These are phyloP conservation scores for Tupaia tana DNA, from an alignment of 2,113 vertebrate genomes.

Conservation along the genomic window DNA sequence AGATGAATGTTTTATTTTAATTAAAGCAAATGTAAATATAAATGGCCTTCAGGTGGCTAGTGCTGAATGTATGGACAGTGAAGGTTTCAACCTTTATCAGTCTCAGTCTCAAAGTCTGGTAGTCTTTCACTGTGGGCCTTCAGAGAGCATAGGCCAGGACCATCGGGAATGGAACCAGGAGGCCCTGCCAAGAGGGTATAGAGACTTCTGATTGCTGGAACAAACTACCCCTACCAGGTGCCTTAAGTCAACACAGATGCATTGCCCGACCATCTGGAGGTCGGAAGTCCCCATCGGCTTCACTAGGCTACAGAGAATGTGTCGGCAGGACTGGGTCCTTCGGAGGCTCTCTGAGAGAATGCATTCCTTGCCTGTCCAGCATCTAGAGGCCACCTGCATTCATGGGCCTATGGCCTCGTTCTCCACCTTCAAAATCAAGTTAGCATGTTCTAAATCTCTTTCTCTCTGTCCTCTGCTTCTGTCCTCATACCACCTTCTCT, in stretches of 20 bases:
- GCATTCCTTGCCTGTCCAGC: neutral
- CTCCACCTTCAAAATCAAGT: neutral
- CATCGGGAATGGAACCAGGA: neutral
- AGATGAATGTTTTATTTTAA: neutral
- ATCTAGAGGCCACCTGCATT: neutral
- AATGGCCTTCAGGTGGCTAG: neutral
- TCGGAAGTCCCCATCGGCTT: neutral
- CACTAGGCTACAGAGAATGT: neutral
- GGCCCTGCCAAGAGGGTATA: neutral
- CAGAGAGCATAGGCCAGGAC: neutral
- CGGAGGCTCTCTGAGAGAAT: neutral
- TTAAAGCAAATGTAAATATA: neutral
- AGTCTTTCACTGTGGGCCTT: neutral
- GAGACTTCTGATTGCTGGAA: neutral
- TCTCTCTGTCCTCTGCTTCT: neutral
- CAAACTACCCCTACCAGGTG: neutral
- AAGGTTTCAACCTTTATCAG: neutral
- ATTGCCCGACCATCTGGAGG: neutral
- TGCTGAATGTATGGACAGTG: neutral
- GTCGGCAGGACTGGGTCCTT: neutral
- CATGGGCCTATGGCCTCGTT: neutral
- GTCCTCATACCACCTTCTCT: neutral
- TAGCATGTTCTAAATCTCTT: neutral
- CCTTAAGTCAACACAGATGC: neutral
- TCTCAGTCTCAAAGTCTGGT: neutral